Conservation (phyloP, 2,113 vertebrate genomes). For the Polypterus bichir region DNA sequence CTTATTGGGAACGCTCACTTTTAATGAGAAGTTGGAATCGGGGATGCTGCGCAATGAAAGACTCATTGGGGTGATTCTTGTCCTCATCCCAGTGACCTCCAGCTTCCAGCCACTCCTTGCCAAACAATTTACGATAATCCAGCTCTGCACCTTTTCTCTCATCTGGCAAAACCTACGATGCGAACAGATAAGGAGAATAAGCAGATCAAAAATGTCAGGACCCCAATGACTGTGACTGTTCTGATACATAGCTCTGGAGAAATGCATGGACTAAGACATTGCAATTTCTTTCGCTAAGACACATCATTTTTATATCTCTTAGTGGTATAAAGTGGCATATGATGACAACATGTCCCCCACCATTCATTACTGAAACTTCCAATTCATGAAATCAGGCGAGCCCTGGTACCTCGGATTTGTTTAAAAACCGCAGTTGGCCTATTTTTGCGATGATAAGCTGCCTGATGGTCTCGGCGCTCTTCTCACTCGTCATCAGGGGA, state of each 20-base stretch:
- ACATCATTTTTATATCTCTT: too few relatives aligned
- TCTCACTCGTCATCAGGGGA: conserved; percentile 47
- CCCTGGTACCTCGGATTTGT: conserved; percentile 50
- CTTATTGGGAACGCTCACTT: conserved; percentile 48
- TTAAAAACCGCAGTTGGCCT: conserved; percentile 49
- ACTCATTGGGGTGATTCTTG: conserved; percentile 39
- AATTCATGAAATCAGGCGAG: too few relatives aligned
- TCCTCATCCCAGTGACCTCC: conserved; percentile 55
- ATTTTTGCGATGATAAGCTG: conserved; percentile 78
- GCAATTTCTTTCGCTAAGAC: too few relatives aligned
- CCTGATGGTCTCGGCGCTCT: conserved; percentile 43
- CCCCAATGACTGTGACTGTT: neutral
- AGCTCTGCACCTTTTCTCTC: conserved; percentile 80
- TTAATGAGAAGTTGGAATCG: conserved; percentile 61
- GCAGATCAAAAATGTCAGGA: neutral
- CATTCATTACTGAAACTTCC: too few relatives aligned
- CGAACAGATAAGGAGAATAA: neutral
- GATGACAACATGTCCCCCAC: too few relatives aligned
- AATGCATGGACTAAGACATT: neutral
- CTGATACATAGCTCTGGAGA: too few relatives aligned
- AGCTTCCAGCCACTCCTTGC: conserved; percentile 66
- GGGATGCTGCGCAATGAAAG: conserved; percentile 67
- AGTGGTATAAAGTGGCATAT: too few relatives aligned
- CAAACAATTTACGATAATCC: conserved; percentile 83
- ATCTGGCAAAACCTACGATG: conserved; percentile 49